Base-by-base conservation (phyloP, 2,888 invertebrate genomes). In the Apamea epomidion region DNA sequence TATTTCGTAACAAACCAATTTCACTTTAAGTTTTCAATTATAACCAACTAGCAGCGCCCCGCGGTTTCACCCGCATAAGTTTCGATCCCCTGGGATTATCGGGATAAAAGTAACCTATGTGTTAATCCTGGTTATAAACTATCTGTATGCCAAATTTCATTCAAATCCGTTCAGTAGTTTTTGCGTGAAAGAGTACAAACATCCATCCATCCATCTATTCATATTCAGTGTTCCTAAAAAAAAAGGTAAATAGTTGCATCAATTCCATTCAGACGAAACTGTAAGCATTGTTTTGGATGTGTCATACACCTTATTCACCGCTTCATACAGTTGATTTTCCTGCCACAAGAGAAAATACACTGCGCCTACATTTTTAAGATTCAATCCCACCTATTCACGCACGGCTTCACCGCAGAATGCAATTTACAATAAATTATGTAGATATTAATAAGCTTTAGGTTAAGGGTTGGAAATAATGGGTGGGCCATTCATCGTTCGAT, bases 391-490 rank as follows among this genome's bases (percentile, higher is more conserved):
- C 76, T 86, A 94, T 93, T 94, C 94, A 94, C 93, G 94, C 94
- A 93, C 94, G 93, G 92, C 90, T 93, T 93, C 94, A 93, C 94
- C 94, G 93, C 93, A 94, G 93, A 96, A 96, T 96, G 97, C 96
- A 97, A 97, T 97, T 96, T 97, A 96, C 97, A 97, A 97, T 97
- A 97, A 97, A 97, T 97, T 97, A 97, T 95, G 94, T 94, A 94
- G 97, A 96, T 97, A 97, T 97, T 97, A 97, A 97, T 97, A 97
- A 96, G 96, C 94, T 93, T 94, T 93, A 95, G 95, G 96, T 95
- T 96, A 96, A 96, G 96, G 96, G 97, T 96, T 96, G 94, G 93
- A 95, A 88, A 84, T 96, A 96, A 97, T 95, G 95, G 95, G 92
- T 87, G 91, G 92, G 91, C 96, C 96, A 95, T 96, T 95, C 95